Conservation (phyloP, 2,888 invertebrate species). For the Dryobota labecula region DNA sequence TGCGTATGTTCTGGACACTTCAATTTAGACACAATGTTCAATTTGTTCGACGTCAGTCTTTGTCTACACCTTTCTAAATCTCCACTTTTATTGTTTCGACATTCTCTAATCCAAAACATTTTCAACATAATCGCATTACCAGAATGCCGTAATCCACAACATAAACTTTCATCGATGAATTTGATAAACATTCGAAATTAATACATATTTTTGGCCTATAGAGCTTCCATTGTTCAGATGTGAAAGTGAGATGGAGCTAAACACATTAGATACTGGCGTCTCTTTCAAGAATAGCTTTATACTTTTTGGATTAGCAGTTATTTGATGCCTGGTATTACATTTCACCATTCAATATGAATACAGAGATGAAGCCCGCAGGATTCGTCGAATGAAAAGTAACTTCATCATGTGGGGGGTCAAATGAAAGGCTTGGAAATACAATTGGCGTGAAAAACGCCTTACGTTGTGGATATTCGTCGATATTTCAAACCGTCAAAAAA, state of each 20-base stretch:
- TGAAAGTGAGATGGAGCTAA: slow-evolving; percentile 17
- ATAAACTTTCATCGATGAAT: slow-evolving; percentile 32
- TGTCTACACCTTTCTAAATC: slow-evolving; percentile 21
- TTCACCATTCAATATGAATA: slow-evolving; percentile 33
- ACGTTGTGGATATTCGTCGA: too few relatives aligned
- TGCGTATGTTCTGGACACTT: too few relatives aligned
- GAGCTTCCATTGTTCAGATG: slow-evolving; percentile 35
- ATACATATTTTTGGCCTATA: slow-evolving; percentile 43
- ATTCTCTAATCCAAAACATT: slow-evolving; percentile 22
- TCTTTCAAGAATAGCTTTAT: slow-evolving; percentile 8
- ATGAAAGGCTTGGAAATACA: background rate
- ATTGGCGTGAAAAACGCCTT: background rate
- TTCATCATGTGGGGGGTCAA: slow-evolving; percentile 1
- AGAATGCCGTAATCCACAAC: slow-evolving; percentile 2
- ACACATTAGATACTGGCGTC: background rate
- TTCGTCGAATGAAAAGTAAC: background rate
- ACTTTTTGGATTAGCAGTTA: slow-evolving; percentile 18
- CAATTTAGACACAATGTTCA: background rate
- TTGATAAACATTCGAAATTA: slow-evolving; percentile 35
- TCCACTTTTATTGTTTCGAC: slow-evolving; percentile 23
- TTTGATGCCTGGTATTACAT: slow-evolving; percentile 24
- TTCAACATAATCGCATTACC: slow-evolving; percentile 33
- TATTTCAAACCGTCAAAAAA: background rate
- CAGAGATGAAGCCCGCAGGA: background rate
- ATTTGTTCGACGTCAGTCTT: slow-evolving; percentile 37